Evolutionary conservation across 2,113 vertebrate genomes (phyloP).

Genomic region (Dendrocopos noguchii): DNA sequence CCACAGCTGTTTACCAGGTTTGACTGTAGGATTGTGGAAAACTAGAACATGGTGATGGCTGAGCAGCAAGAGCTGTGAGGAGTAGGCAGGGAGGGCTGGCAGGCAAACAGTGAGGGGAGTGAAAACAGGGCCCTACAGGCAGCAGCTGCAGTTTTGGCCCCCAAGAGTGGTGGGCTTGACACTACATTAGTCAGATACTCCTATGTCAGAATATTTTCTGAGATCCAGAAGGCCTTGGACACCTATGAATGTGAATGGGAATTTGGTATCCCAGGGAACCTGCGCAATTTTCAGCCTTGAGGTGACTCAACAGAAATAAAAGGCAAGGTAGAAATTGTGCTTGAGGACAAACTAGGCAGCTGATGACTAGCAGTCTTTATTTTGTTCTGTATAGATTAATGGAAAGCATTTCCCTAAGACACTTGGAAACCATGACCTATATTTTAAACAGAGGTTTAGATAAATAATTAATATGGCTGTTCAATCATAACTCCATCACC

Average conservation of each 20-base stretch:
- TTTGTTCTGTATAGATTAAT: background rate
- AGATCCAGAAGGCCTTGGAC: background rate
- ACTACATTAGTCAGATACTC: background rate
- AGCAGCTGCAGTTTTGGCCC: background rate
- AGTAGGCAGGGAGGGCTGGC: background rate
- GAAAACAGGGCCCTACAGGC: background rate
- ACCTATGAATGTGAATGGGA: background rate
- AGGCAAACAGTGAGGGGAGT: background rate
- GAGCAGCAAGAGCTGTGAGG: background rate
- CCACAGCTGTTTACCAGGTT: background rate
- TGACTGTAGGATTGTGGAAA: fast-evolving
- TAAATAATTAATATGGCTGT: slow-evolving; percentile 19
- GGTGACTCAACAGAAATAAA: background rate
- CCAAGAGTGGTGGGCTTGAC: fast-evolving
- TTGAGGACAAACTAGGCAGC: background rate
- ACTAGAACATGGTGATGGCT: background rate
- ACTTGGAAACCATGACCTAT: background rate
- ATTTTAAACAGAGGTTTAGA: slow-evolving; percentile 32
- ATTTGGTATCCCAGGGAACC: background rate
- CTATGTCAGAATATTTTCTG: background rate
- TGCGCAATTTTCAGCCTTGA: background rate
- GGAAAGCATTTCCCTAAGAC: background rate
- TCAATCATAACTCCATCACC: background rate
- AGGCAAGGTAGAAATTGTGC: background rate
- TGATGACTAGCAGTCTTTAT: background rate